phyloP scores from a whole-genome alignment of 1,140 invertebrate genomes.

The Zaprionus capensis region DNA sequence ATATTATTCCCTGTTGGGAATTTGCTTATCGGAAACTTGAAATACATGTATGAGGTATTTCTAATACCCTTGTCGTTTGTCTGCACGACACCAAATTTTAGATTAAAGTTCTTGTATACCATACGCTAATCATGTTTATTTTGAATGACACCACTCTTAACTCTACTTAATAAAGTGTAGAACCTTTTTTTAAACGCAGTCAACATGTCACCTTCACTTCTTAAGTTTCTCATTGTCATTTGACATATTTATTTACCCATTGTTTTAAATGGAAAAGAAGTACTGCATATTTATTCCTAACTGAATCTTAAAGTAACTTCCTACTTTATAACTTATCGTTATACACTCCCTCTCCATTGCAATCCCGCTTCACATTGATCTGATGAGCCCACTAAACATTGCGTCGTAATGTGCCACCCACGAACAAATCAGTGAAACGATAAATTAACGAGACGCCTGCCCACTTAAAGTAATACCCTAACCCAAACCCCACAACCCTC shows the following conservation, averaged over 20 bases:
- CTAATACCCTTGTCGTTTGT: no score
- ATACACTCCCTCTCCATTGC: not conserved
- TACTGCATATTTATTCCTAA: not conserved
- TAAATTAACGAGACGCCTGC: slow-evolving; percentile 67
- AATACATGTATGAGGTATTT: no score
- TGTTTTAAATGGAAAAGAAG: not conserved
- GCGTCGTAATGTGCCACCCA: slow-evolving; percentile 30
- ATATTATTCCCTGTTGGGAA: no score
- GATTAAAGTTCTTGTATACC: no score
- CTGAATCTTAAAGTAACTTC: not conserved
- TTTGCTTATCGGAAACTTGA: no score
- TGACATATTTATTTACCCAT: not conserved
- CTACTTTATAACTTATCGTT: not conserved
- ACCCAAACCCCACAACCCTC: not conserved
- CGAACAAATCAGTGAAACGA: slow-evolving; percentile 74
- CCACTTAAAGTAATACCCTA: slow-evolving; percentile 54
- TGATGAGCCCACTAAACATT: slow-evolving; percentile 15
- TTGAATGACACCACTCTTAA: no score
- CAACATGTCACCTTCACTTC: not conserved
- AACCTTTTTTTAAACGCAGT: not conserved
- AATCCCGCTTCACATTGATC: not conserved
- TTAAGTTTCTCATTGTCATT: not conserved
- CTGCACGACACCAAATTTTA: no score
- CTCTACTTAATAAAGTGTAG: not conserved
- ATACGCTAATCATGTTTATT: no score